Evolutionary conservation across 2,888 invertebrate genomes (phyloP).

Genomic region (Tetanocera ferruginea): DNA sequence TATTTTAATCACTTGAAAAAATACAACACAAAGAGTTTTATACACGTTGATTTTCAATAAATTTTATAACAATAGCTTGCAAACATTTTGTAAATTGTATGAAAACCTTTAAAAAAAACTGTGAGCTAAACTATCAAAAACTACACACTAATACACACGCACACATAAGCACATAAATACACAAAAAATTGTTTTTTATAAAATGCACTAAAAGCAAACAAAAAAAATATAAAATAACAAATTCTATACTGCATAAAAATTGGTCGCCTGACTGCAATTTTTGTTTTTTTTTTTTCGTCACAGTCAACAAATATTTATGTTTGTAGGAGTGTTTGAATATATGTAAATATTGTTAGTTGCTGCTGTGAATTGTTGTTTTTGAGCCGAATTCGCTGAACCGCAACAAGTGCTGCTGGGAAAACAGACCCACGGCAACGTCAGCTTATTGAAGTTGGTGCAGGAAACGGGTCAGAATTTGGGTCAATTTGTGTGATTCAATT

Average conservation of each 20-base stretch:
- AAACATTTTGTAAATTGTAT: too few species aligned
- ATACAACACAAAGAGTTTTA: too few species aligned
- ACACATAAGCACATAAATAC: background rate
- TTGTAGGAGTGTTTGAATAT: background rate
- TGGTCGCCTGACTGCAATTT: background rate
- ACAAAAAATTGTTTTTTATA: too few species aligned
- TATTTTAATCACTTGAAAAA: too few species aligned
- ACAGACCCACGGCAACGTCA: slow-evolving; percentile 5
- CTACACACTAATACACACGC: background rate
- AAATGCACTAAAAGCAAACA: too few species aligned
- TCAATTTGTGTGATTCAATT: slow-evolving; percentile 3
- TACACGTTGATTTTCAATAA: too few species aligned
- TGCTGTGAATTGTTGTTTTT: slow-evolving; percentile 4
- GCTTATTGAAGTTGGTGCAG: background rate
- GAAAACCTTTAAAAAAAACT: too few species aligned
- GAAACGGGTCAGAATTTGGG: slow-evolving; percentile 1
- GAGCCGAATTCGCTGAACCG: slow-evolving; percentile 10
- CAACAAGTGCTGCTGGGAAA: slow-evolving; percentile 29
- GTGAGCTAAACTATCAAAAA: background rate
- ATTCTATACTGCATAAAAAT: background rate
- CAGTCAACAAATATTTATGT: background rate
- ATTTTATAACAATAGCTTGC: too few species aligned
- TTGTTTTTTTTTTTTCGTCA: background rate
- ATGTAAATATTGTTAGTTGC: background rate
- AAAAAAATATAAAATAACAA: too few species aligned